These are phyloP conservation scores for Sebastes schlegelii DNA, from an alignment of 2,113 vertebrate genomes.

Conservation along the genomic window DNA sequence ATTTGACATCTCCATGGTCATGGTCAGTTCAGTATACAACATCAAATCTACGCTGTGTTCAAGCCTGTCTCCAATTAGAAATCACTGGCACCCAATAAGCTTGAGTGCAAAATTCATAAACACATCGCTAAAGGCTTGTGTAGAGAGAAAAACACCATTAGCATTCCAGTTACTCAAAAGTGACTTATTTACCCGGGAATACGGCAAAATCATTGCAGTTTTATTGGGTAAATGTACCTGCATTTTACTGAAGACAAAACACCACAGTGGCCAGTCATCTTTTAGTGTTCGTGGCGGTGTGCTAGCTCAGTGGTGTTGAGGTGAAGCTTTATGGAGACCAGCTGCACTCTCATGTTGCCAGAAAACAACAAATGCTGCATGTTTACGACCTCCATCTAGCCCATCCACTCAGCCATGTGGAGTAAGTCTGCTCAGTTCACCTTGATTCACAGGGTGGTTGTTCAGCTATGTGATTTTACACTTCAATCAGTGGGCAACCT, in stretches of 20 bases:
- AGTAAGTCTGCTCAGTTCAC: conserved; percentile 26
- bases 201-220: conserved; percentile 29
- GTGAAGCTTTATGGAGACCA: conserved; percentile 72
- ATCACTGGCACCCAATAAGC: conserved; percentile 33
- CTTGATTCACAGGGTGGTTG: conserved; percentile 8
- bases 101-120: conserved; percentile 47
- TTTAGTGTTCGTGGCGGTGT: conserved; percentile 34
- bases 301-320: conserved; percentile 49
- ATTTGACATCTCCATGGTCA: conserved; percentile 48
- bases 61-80: conserved; percentile 40
- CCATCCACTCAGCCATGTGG: conserved; percentile 37
- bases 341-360: conserved; percentile 57
- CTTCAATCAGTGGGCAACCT: too few species aligned
- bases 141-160: conserved; percentile 26
- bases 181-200: background rate
- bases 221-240: conserved; percentile 35
- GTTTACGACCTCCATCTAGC: conserved; percentile 69
- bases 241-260: conserved; percentile 44
- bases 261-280: conserved; percentile 37
- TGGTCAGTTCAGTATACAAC: conserved; percentile 32
- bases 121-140: conserved; percentile 34
- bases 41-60: conserved; percentile 10
- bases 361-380: conserved; percentile 69
- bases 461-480: background rate
- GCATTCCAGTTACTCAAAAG: conserved; percentile 22